These are phyloP conservation scores for Trachymyrmex cornetzi DNA, from an alignment of 1,140 invertebrate species.

Conservation along the genomic window DNA sequence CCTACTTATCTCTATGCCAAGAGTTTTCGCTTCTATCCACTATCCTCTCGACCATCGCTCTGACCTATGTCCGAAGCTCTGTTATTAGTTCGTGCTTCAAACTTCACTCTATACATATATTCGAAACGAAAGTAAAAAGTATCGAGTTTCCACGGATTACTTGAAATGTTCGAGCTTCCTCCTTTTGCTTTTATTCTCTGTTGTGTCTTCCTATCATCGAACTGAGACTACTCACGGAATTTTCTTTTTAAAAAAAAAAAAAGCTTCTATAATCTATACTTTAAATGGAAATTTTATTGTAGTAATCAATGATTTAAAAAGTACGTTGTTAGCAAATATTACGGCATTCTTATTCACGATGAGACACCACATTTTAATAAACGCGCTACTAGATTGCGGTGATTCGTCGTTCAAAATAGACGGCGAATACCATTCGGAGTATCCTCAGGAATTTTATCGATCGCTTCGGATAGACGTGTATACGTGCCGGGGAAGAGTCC, in stretches of 20 bases:
- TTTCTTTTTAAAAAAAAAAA: neutral
- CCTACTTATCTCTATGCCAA: slow-evolving; percentile 83
- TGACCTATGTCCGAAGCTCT: slow-evolving; percentile 61
- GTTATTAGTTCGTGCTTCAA: slow-evolving; percentile 47
- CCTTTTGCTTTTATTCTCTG: neutral
- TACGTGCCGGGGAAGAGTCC: slow-evolving; percentile 45
- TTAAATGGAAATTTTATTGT: neutral
- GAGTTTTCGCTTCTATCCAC: slow-evolving; percentile 73
- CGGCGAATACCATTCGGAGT: neutral
- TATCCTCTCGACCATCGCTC: slow-evolving; percentile 62
- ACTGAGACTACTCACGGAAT: neutral
- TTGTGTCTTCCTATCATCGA: neutral
- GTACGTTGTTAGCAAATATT: slow-evolving; percentile 6
- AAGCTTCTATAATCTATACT: neutral
- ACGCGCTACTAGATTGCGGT: neutral
- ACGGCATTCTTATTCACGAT: neutral
- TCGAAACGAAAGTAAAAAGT: slow-evolving; percentile 40
- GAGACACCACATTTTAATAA: slow-evolving; percentile 17
- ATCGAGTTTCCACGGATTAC: slow-evolving; percentile 30
- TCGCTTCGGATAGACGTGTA: slow-evolving; percentile 48
- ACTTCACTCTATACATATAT: slow-evolving; percentile 14
- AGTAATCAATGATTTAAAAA: neutral
- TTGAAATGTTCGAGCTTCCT: slow-evolving; percentile 4
- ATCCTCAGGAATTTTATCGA: slow-evolving; percentile 71
- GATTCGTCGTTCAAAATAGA: slow-evolving; percentile 43